phyloP scores from a whole-genome alignment of 1,140 invertebrate genomes.

The Penaeus vannamei region DNA sequence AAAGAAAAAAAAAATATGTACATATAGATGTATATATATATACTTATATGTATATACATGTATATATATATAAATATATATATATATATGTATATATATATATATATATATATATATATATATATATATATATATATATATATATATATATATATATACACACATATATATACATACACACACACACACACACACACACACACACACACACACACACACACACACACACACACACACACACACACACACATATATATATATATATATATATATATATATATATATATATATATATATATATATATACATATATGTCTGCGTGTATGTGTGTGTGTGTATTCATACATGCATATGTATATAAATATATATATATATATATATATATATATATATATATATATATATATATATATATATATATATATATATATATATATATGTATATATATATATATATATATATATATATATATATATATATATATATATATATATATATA shows the following conservation, averaged over 20 bases:
- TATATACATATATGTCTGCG: neutral
- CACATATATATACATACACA: neutral
- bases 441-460: neutral
- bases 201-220: neutral
- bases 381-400: constrained; percentile 3
- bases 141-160: neutral
- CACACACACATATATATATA: neutral
- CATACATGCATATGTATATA: neutral
- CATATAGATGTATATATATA: no score
- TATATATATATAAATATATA: no score
- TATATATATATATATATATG: neutral
- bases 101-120: no score
- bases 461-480: neutral
- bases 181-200: neutral
- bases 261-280: neutral
- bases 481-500: neutral
- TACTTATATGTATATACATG: no score
- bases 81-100: no score
- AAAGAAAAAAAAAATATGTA: no score
- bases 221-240: neutral
- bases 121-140: neutral
- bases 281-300: neutral
- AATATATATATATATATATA: constrained; percentile 5
- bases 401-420: constrained; percentile 10
- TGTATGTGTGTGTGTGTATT: neutral